A percentile compares a stretch with the other conserved stretches of the same genome.
Conservation (phyloP, 2,888 invertebrate genomes). For the Pimpla rufipes region DNA sequence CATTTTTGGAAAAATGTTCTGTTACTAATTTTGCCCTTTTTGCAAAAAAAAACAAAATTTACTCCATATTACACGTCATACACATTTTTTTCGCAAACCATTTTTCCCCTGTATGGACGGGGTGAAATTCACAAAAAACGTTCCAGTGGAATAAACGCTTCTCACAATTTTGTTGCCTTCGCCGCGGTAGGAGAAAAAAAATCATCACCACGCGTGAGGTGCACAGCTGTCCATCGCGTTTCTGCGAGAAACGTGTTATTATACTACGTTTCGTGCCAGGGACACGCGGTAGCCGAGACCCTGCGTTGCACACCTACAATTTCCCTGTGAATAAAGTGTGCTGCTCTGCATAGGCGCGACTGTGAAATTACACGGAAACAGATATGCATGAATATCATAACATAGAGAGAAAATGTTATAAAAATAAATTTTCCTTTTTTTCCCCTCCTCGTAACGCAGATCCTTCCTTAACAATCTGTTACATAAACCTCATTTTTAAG, state of each 20-base stretch:
- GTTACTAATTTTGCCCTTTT: no score
- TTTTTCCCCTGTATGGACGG: neutral
- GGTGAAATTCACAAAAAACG: neutral
- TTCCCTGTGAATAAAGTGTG: constrained; percentile 15
- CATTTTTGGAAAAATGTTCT: no score
- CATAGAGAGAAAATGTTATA: neutral
- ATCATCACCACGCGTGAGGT: neutral
- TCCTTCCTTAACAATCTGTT: no score
- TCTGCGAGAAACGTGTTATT: constrained; percentile 24
- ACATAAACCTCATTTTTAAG: no score
- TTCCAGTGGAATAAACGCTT: neutral
- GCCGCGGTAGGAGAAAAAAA: neutral
- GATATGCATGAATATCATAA: constrained; percentile 9
- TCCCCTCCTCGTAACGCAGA: neutral
- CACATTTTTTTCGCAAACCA: neutral
- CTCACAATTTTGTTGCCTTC: constrained; percentile 5
- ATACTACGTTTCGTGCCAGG: constrained; percentile 24
- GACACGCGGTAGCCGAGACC: constrained; percentile 38
- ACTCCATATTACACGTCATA: neutral
- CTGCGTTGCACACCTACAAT: constrained; percentile 34
- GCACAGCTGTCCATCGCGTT: constrained; percentile 15
- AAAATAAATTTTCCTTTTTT: constrained; percentile 9
- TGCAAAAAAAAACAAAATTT: no score
- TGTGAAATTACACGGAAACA: constrained; percentile 34
- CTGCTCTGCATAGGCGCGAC: constrained; percentile 14